Conservation (phyloP, 2,888 invertebrate genomes). For the Andrena bicolor region DNA sequence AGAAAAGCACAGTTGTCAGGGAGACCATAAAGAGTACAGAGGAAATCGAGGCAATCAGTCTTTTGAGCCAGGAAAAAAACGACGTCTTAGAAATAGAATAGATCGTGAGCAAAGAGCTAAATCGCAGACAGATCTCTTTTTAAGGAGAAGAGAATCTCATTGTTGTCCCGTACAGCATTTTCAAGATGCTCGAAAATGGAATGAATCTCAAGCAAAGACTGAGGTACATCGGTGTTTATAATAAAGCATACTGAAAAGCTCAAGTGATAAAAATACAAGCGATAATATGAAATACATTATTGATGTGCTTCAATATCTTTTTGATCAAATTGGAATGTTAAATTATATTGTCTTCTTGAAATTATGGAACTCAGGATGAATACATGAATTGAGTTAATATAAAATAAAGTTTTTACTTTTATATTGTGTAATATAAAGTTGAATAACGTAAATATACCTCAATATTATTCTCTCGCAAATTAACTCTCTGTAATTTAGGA, state of each 20-base stretch:
- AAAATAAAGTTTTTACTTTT: not conserved
- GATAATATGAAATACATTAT: not conserved
- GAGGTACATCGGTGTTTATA: constrained; percentile 75
- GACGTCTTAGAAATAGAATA: constrained; percentile 76
- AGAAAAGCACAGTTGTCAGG: constrained; percentile 54
- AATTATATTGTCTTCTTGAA: not conserved
- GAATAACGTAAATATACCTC: not conserved
- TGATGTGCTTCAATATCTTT: not conserved
- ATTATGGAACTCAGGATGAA: constrained; percentile 22
- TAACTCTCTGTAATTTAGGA: not conserved
- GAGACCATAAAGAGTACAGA: constrained; percentile 18
- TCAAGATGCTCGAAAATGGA: constrained; percentile 77
- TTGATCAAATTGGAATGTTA: not conserved
- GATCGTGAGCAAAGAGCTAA: constrained; percentile 79
- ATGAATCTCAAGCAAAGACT: constrained; percentile 76
- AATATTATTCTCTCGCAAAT: not conserved
- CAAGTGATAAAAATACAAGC: constrained; percentile 18
- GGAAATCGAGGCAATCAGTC: constrained; percentile 71
- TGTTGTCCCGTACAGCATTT: constrained; percentile 79
- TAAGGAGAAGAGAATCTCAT: constrained; percentile 47
- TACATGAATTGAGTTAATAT: constrained; percentile 4
- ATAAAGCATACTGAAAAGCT: constrained; percentile 10
- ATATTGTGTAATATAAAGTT: not conserved
- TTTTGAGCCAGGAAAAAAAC: constrained; percentile 76
- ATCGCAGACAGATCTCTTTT: constrained; percentile 80